Evolutionary conservation across 2,888 invertebrate species (phyloP).

Genomic region (Drosophila phalerata): DNA sequence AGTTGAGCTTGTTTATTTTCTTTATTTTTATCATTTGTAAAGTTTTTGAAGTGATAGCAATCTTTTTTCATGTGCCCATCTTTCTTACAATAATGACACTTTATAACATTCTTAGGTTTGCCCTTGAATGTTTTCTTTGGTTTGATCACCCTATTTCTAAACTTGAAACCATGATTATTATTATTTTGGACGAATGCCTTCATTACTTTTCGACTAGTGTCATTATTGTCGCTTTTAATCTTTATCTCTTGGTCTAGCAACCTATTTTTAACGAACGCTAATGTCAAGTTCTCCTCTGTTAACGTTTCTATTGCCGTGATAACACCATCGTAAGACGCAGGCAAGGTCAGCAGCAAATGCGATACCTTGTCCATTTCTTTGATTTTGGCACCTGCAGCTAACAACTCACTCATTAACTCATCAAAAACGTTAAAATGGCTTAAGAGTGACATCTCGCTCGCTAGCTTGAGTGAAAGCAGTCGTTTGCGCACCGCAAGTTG

Average conservation of each 20-base stretch:
- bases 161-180: neutral
- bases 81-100: neutral
- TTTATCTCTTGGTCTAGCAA: neutral
- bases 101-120: neutral
- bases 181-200: neutral
- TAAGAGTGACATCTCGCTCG: neutral
- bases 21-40: too few species aligned
- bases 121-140: neutral
- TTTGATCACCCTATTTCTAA: neutral
- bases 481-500: too few species aligned
- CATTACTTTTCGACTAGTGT: neutral
- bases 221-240: neutral
- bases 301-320: neutral
- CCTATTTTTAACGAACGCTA: neutral
- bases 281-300: neutral
- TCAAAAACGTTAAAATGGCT: neutral
- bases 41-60: too few species aligned
- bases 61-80: neutral
- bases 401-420: neutral
- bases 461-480: neutral
- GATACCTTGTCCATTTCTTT: neutral
- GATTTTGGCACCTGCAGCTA: neutral
- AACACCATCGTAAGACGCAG: neutral
- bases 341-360: neutral
- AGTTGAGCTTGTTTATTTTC: neutral